Base-by-base conservation (phyloP, 2,113 vertebrate genomes). In the Panthera tigris region DNA sequence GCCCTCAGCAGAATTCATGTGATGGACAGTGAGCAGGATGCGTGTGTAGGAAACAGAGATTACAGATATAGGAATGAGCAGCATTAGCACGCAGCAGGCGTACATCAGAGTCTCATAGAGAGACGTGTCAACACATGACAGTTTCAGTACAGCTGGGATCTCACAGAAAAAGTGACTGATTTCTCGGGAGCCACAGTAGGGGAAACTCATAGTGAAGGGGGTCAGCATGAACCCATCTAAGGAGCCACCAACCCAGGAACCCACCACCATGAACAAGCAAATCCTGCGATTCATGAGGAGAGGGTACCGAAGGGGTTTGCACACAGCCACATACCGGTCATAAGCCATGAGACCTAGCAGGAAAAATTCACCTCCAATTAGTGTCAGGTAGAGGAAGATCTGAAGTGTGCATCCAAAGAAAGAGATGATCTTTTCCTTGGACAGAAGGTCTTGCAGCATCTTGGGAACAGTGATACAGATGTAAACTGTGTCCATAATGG, bases 81-180 rank as follows among this genome's bases (percentile, higher is more conserved):
- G 52, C 97, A 98, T 97, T 27, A 97, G 63, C 21, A 96, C 50
- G 0, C 97, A 98, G 45, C 87, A 85, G 1, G 92, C 13, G 0
- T 97, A 97, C 78, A 97, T 95, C 19, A 96, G 33, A 1, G 92
- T 86, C 88, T 98, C 96, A 2, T 94, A 97, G 39, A 97, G 91
- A 0, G 85, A 96, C 0, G 81, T 96, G 69, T 97, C 95, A 12
- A 5, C 10, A 39, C 95, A 98, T 1, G 96, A 90, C 31, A 98
- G 45, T 57, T 61, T 96, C 76, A 98, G 41, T 36, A 93, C 76
- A 0, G 97, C 95, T 25, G 95, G 89, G 10, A 89, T 93, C 78
- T 98, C 95, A 79, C 94, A 97, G 96, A 97, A 98, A 86, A 95
- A 96, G 45, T 97, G 95, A 55, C 95, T 84, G 85, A 97, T 96